A percentile compares a stretch with the other conserved stretches of the same genome.
Conservation (phyloP, 2,888 invertebrate species). For the Geophilus truncorum region DNA sequence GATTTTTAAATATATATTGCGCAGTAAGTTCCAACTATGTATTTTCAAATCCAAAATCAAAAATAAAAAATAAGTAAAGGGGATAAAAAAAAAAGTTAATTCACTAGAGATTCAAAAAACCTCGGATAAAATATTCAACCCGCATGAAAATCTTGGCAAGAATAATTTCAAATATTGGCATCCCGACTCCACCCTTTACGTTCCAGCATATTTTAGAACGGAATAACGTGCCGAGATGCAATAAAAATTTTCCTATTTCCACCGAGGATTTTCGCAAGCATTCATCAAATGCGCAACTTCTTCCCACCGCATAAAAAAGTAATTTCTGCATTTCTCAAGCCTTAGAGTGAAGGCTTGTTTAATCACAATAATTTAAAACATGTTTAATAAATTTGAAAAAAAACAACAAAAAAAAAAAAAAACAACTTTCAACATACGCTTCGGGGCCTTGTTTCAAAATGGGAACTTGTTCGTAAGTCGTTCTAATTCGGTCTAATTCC, state of each 20-base stretch:
- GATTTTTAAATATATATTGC: background rate
- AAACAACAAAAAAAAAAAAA: no score
- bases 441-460: conserved; percentile 24
- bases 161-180: background rate
- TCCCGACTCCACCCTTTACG: background rate
- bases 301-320: background rate
- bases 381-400: no score
- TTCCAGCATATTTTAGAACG: background rate
- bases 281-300: background rate
- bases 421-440: no score
- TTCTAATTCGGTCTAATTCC: background rate
- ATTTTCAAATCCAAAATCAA: no score
- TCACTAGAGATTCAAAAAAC: background rate
- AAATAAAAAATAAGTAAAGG: background rate
- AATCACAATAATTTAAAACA: background rate
- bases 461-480: conserved; percentile 13
- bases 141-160: background rate
- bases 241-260: background rate
- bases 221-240: background rate
- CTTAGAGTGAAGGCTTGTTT: background rate
- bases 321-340: no score
- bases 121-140: background rate
- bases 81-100: background rate
- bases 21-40: background rate
- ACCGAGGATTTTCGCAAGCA: background rate